Base-by-base conservation (phyloP, 2,888 invertebrate species). In the Stenoptilia bipunctidactyla region DNA sequence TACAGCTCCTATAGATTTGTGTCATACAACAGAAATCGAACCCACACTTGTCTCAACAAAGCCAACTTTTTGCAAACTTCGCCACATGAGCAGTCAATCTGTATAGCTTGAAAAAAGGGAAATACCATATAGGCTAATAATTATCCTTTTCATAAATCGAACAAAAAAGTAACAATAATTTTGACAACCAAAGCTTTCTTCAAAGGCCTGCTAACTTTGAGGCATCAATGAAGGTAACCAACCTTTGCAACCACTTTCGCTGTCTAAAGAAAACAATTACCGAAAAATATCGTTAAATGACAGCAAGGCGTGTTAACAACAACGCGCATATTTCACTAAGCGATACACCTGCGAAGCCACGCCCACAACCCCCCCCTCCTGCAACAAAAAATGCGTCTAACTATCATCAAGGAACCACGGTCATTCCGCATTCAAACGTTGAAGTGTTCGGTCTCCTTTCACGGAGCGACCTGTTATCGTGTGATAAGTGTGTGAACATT, bases 281-380 rank as follows among this genome's bases (percentile, higher is more conserved):
- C 30, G 30, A 30, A 30, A 71, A 62, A 56, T 45, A 52, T 50
- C 50, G 45, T 52, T 56, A 53, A 60, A 69, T 74, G 77, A 79
- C 77, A 73, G 61, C 67, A 63, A 82, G 82, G 82, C 80, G 82
- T 77, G 77, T 76, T 66, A 69, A 52, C 53, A 53, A 77, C 75
- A 53, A 77, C 75, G 73, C 70, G 76, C 74, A 77, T 80, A 79
- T 67, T 75, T 80, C 77, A 79, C 66, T 56, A 66, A 70, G 68
- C 64, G 66, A 68, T 75, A 70, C 77, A 80, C 80, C 79, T 80
- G 79, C 62, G 55, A 66, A 53, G 62, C 72, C 67, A 63, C 77
- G 74, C 74, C 76, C 54, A 60, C 56, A 40, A 41, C 12, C 42
- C 45, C 49, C 43, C 49, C 40, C 38, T 42, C 44, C 48, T 44